Evolutionary conservation across 2,888 invertebrate genomes (phyloP), one percentile per base, ranked within the genome.

Genomic region (Trachelus iudaicus): DNA sequence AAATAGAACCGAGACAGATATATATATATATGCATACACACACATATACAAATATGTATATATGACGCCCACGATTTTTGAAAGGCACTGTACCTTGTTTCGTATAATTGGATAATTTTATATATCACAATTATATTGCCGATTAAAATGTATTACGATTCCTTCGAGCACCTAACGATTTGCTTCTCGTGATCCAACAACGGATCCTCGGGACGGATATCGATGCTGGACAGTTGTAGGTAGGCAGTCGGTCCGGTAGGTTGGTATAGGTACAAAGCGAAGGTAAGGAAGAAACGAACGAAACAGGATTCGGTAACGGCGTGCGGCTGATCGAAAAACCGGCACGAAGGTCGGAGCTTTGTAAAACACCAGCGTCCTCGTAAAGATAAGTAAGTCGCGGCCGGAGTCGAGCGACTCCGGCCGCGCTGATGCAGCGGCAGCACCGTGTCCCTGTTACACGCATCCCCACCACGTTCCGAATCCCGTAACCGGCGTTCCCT

Each of bases 361-460:
- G 77, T 69, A 74, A 75, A 78, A 78, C 77, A 82, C 76, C 80
- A 76, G 77, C 75, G 79, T 82, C 73, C 81, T 84, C 83, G 82
- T 82, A 80, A 84, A 81, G 84, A 84, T 84, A 83, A 84, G 79
- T 84, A 83, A 84, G 79, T 69, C 37, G 37, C 37, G 37, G 37
- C 69, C 37, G 56, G 30, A 69, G 73, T 37, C 73, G 69, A 73
- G 40, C 76, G 73, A 56, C 37, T 74, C 74, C 73, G 74, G 34
- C 35, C 68, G 31, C 75, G 78, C 71, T 31, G 83, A 77, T 80
- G 78, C 73, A 74, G 75, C 69, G 23, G 23, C 40, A 23, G 69
- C 78, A 79, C 80, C 80, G 73, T 56, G 73, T 56, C 23, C 56
- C 56, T 56, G 56, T 23, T 56, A 56, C 56, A 56, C 56, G 56